phyloP scores from a whole-genome alignment of 2,888 invertebrate species.

The Cyclophora albipunctata region DNA sequence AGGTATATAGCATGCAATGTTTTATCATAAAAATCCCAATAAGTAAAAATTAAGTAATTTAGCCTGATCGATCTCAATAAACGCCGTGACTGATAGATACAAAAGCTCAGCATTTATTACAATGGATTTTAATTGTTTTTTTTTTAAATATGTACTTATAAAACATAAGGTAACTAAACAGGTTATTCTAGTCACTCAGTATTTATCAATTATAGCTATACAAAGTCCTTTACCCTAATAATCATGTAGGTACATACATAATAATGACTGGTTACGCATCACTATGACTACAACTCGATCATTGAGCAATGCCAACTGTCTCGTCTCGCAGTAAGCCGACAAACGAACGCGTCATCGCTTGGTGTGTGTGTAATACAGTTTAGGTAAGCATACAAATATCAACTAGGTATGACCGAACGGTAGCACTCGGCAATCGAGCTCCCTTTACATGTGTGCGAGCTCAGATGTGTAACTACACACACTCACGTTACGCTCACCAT shows the following conservation, averaged over 20 bases:
- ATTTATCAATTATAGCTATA: too few species aligned
- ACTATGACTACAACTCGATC: conserved; percentile 68
- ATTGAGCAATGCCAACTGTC: conserved; percentile 74
- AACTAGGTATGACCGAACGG: conserved; percentile 36
- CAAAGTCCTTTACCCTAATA: not conserved
- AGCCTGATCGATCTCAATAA: too few species aligned
- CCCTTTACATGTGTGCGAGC: conserved; percentile 50
- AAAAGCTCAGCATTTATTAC: too few species aligned
- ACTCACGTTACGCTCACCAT: conserved; percentile 44
- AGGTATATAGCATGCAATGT: too few species aligned
- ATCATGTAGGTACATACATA: conserved; percentile 11
- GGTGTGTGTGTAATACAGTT: conserved; percentile 44
- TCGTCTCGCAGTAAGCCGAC: conserved; percentile 68
- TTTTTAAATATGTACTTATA: not conserved
- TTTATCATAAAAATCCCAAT: too few species aligned
- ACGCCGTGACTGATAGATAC: too few species aligned
- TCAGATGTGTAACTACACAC: conserved; percentile 37
- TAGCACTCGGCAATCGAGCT: conserved; percentile 60
- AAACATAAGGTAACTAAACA: not conserved
- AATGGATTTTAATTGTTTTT: not conserved
- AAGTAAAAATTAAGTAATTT: too few species aligned
- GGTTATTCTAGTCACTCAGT: not conserved
- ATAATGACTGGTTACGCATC: conserved; percentile 51
- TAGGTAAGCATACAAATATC: conserved; percentile 65
- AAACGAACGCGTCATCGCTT: conserved; percentile 72